Conservation (phyloP, 2,113 vertebrate genomes). For the Paramisgurnus dabryanus region DNA sequence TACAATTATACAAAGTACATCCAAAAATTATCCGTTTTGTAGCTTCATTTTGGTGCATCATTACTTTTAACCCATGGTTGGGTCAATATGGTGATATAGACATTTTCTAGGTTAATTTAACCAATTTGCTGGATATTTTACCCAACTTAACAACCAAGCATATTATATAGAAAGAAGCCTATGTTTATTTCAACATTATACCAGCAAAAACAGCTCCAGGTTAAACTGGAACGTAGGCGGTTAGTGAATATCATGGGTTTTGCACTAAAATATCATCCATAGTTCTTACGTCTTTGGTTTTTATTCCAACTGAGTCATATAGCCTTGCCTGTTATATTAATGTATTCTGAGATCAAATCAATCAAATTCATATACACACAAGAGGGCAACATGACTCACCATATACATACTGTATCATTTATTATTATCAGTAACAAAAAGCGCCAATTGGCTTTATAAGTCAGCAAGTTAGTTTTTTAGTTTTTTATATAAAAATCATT, state of each 20-base stretch:
- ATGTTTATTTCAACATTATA: not conserved
- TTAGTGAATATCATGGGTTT: no score
- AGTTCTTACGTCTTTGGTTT: conserved; percentile 1
- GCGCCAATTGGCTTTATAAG: not conserved
- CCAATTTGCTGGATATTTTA: no score
- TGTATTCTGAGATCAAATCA: not conserved
- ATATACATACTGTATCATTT: not conserved
- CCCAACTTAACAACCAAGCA: no score
- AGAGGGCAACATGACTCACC: not conserved
- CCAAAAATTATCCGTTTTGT: no score
- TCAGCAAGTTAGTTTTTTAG: not conserved
- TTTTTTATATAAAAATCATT: not conserved
- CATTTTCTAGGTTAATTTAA: no score
- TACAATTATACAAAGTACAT: no score
- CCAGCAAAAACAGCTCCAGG: not conserved
- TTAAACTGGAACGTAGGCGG: no score
- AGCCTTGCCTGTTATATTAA: not conserved
- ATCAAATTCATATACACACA: not conserved
- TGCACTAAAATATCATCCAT: no score
- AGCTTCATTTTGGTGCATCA: no score
- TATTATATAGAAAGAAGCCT: no score
- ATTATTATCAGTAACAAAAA: conserved; percentile 26
- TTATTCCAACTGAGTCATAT: conserved; percentile 12
- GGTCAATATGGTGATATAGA: no score
- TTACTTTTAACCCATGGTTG: no score